Conservation (phyloP, 2,888 invertebrate species). For the Eupithecia inturbata region DNA sequence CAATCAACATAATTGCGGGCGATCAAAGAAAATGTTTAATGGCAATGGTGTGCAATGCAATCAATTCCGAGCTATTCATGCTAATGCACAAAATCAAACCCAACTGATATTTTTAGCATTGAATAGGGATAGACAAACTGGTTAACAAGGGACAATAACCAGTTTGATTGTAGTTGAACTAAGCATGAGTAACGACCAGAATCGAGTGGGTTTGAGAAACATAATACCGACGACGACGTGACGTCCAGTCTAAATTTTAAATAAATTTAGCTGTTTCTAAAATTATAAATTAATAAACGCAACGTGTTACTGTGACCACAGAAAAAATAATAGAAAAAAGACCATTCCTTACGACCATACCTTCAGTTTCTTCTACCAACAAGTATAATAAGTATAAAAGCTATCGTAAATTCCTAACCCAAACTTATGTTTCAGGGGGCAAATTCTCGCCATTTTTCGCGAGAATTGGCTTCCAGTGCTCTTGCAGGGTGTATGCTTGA, state of each 20-base stretch:
- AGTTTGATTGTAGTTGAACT: background rate
- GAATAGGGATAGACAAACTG: background rate
- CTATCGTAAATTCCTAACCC: conserved; percentile 1
- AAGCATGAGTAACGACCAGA: background rate
- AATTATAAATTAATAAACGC: no score
- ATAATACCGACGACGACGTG: background rate
- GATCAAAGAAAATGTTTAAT: conserved; percentile 30
- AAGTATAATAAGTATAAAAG: background rate
- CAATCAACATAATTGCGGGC: conserved; percentile 27
- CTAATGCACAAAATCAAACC: conserved; percentile 10
- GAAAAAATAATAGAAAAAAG: no score
- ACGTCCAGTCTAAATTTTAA: background rate
- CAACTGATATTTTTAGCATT: background rate
- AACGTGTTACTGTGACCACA: background rate
- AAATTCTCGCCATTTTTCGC: no score
- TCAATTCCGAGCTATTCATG: conserved; percentile 2
- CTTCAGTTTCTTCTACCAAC: background rate
- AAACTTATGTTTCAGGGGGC: background rate
- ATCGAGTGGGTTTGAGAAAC: background rate
- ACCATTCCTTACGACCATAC: background rate
- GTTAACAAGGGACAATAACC: no score
- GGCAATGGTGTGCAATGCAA: conserved; percentile 17
- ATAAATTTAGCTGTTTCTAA: background rate
- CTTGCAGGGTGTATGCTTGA: no score
- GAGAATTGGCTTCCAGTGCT: no score